These are phyloP conservation scores for Clarias batrachus DNA, from an alignment of 2,113 vertebrate genomes.

Conservation along the genomic window DNA sequence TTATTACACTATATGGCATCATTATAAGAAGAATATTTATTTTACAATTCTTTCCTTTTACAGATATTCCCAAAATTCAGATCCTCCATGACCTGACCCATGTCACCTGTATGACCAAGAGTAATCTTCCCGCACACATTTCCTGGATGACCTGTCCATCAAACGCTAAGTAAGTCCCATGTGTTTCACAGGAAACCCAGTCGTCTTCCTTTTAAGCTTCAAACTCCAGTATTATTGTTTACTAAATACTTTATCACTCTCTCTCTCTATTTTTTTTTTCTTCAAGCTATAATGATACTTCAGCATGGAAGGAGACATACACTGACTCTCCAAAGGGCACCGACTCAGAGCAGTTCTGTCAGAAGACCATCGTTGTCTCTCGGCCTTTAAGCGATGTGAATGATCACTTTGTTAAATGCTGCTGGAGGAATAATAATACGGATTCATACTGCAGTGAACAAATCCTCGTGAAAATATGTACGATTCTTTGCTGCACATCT, in stretches of 20 bases:
- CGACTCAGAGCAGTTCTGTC: conserved; percentile 59
- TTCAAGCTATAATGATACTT: conserved; percentile 42
- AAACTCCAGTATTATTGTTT: background rate
- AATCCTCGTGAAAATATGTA: background rate
- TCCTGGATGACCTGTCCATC: conserved; percentile 52
- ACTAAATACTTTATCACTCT: background rate
- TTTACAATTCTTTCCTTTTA: conserved; percentile 3
- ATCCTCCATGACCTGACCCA: accelerated
- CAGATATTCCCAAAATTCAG: conserved; percentile 46
- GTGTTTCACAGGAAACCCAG: background rate
- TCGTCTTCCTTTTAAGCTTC: too few relatives aligned
- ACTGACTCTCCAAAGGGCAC: background rate
- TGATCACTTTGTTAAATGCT: conserved; percentile 71
- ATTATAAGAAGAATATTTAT: background rate
- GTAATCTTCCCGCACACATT: background rate
- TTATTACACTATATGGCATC: background rate
- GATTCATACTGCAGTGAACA: conserved; percentile 65
- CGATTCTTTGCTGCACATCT: background rate
- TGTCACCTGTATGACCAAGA: conserved; percentile 41
- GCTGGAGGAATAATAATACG: conserved; percentile 63
- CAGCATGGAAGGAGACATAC: conserved; percentile 46
- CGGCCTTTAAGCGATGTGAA: conserved; percentile 51
- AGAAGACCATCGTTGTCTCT: conserved; percentile 69
- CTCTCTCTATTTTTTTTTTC: conserved; percentile 16
- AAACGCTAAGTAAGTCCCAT: conserved; percentile 30